These are phyloP conservation scores for Lacerta agilis DNA, from an alignment of 2,797 vertebrate species.

Conservation along the genomic window DNA sequence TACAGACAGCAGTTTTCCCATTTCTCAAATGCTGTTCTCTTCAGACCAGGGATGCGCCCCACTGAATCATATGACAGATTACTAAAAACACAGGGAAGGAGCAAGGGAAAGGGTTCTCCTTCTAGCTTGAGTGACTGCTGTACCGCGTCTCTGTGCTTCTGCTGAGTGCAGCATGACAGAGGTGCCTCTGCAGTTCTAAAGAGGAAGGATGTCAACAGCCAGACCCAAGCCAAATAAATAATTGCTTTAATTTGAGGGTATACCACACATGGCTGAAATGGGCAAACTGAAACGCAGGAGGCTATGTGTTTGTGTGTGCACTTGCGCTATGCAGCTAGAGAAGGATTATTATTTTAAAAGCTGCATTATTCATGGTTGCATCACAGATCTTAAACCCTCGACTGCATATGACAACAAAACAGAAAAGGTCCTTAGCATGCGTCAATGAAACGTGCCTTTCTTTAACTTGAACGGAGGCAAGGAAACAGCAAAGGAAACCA, in stretches of 20 bases:
- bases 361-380: conserved; percentile 46
- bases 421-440: background rate
- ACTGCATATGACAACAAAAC: conserved; percentile 4
- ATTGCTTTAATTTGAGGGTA: conserved; percentile 63
- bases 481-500: background rate
- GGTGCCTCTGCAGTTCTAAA: conserved; percentile 68
- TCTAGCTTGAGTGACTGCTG: conserved; percentile 27
- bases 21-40: conserved; percentile 45
- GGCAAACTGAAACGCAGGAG: conserved; percentile 52
- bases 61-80: background rate
- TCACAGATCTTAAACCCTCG: conserved; percentile 57
- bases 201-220: conserved; percentile 66
- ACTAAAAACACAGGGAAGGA: conserved; percentile 36
- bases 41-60: conserved; percentile 35
- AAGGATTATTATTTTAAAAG: conserved; percentile 46
- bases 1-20: conserved; percentile 47
- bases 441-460: conserved; percentile 46
- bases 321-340: conserved; percentile 46
- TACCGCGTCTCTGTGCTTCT: conserved; percentile 59
- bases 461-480: conserved; percentile 38
- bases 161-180: conserved; percentile 66
- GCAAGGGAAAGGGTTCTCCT: conserved; percentile 14
- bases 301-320: background rate
- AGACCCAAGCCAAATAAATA: conserved; percentile 45
- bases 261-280: background rate